phyloP scores from a whole-genome alignment of 2,113 vertebrate genomes.

The Myxocyprinus asiaticus region DNA sequence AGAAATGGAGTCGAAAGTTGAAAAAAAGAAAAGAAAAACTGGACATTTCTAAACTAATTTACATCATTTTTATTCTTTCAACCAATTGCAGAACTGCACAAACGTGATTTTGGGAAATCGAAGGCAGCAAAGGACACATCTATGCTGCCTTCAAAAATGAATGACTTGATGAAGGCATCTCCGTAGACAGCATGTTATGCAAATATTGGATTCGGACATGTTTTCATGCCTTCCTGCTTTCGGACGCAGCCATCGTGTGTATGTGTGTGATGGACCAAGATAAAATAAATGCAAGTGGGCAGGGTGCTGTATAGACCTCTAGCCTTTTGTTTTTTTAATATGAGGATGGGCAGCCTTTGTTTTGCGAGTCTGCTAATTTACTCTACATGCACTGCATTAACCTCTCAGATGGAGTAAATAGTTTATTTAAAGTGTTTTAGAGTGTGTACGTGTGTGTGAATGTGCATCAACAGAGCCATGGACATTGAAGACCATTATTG shows the following conservation, averaged over 20 bases:
- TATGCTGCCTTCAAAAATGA: too few relatives aligned
- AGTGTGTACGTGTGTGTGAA: slow-evolving; percentile 4
- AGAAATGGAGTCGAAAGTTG: too few relatives aligned
- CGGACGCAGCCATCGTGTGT: background rate
- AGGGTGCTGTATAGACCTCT: slow-evolving; percentile 11
- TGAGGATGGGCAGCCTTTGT: slow-evolving; percentile 23
- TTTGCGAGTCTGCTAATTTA: slow-evolving; percentile 54
- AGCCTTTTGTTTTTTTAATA: slow-evolving; percentile 22
- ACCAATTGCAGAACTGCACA: too few relatives aligned
- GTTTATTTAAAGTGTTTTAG: slow-evolving; percentile 39
- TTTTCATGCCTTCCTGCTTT: too few relatives aligned
- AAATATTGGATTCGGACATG: too few relatives aligned
- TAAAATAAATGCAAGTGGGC: background rate
- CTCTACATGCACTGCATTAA: slow-evolving; percentile 62
- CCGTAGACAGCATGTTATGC: too few relatives aligned
- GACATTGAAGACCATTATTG: slow-evolving; percentile 2
- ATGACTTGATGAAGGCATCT: too few relatives aligned
- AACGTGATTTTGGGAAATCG: too few relatives aligned
- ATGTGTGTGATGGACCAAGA: background rate
- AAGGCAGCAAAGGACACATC: too few relatives aligned
- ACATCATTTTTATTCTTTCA: too few relatives aligned
- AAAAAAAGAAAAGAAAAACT: too few relatives aligned
- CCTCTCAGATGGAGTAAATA: slow-evolving; percentile 35
- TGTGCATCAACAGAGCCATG: background rate
- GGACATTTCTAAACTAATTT: too few relatives aligned